Base-by-base conservation (phyloP, 2,797 vertebrate species). In the Semotilus atromaculatus region DNA sequence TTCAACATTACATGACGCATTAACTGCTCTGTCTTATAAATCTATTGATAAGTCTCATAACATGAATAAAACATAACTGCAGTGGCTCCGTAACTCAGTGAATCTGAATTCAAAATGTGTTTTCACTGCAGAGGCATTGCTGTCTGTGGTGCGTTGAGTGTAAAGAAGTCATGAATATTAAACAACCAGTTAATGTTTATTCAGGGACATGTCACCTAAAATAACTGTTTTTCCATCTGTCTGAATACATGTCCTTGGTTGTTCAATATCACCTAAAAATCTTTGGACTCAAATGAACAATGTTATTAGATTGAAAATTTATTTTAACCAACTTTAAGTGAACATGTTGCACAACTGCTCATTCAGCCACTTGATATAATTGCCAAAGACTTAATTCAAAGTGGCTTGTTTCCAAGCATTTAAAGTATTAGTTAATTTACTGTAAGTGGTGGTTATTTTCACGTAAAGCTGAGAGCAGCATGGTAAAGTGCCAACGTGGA, bases 101-200 rank as follows among this genome's bases (percentile, higher is more conserved):
- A 81, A 72, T 78, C 48, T 62, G 71, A 77, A 78, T 83, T 77
- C 84, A 83, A n/a, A 55, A 14, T 67, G 79, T 64, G 82, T 76
- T 85, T 81, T 68, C 48, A 38, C 73, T 73, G 82, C 40, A 64
- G 84, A 81, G 80, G 76, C 80, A 67, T 23, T 62, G 18, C 60
- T 70, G 81, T 66, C 60, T 73, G 31, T 36, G 34, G 55, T 43
- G 70, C 90, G 90, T 86, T 90, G 90, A 34, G 93, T 91, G 93
- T 94, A 93, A 94, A 92, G 91, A 94, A 82, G 80, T 88, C 90
- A 90, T 95, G 93, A 93, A 96, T 95, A 93, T 93, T 95, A 93
- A 94, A 94, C 91, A 90, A 82, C 80, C 75, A 83, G 58, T 88
- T 93, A 88, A 94, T 95, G 93, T 93, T 94, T 95, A 93, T 94